These are phyloP conservation scores for Drosophila truncata DNA, from an alignment of 1,140 invertebrate genomes.

Conservation along the genomic window DNA sequence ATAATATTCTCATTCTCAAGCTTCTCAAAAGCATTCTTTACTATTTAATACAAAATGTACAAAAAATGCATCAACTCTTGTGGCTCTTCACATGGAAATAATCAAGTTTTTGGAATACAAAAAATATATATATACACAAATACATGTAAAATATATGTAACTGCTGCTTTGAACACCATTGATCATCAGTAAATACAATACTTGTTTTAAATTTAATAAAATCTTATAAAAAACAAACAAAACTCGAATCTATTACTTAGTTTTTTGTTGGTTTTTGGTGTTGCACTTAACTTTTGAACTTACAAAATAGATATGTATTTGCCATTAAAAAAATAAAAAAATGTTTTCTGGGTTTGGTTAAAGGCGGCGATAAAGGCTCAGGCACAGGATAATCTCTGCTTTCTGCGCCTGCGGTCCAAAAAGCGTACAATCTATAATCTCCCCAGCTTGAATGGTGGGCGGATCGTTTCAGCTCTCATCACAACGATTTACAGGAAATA, in stretches of 20 bases:
- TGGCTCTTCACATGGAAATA: conserved; percentile 28
- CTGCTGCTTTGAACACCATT: conserved; percentile 11
- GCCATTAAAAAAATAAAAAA: not conserved
- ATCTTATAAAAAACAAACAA: conserved; percentile 15
- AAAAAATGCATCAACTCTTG: conserved; percentile 24
- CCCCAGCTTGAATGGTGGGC: conserved; percentile 19
- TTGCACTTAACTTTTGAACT: conserved; percentile 25
- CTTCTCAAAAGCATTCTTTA: not conserved
- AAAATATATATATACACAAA: conserved; percentile 12
- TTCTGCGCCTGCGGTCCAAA: conserved; percentile 6
- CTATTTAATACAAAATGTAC: conserved; percentile 26
- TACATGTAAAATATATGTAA: not conserved
- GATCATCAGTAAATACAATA: conserved; percentile 26
- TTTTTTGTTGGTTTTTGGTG: conserved; percentile 4
- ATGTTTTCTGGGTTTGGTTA: not conserved
- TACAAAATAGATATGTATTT: conserved; percentile 34
- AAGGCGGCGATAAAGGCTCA: conserved; percentile 15
- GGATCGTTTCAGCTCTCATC: conserved; percentile 16
- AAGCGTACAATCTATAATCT: conserved; percentile 27
- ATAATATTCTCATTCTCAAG: not conserved
- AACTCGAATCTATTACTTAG: conserved; percentile 8
- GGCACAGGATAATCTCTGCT: conserved; percentile 16
- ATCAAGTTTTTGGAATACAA: conserved; percentile 47
- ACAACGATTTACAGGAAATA: conserved; percentile 94
- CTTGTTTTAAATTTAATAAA: conserved; percentile 14